phyloP scores from a whole-genome alignment of 2,797 vertebrate genomes.

The Erpetoichthys calabaricus region DNA sequence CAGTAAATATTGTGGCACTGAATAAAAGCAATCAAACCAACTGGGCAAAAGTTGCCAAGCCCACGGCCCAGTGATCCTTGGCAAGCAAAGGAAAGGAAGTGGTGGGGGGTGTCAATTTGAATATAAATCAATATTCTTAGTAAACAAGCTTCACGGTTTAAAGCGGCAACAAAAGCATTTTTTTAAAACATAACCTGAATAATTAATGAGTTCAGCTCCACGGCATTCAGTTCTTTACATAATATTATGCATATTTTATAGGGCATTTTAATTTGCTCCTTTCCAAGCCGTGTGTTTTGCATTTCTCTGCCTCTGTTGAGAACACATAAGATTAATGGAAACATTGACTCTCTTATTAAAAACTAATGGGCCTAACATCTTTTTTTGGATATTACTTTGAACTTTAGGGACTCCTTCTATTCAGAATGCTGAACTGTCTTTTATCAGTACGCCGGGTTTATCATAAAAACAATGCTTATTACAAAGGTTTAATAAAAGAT shows the following conservation, averaged over 20 bases:
- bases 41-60: too few species aligned
- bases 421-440: neutral
- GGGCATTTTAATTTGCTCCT: constrained; percentile 17
- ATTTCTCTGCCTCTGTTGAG: neutral
- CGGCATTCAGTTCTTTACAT: constrained; percentile 19
- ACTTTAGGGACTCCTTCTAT: neutral
- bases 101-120: neutral
- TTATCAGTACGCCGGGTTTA: neutral
- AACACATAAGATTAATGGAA: constrained; percentile 6
- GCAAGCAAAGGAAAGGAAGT: too few species aligned
- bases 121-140: constrained; percentile 15
- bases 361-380: constrained; percentile 6
- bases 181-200: constrained; percentile 23
- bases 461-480: constrained; percentile 5
- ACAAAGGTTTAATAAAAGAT: constrained; percentile 9
- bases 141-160: constrained; percentile 22
- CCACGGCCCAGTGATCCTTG: too few species aligned
- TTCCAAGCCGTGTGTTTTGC: constrained; percentile 1
- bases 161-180: constrained; percentile 24
- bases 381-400: neutral
- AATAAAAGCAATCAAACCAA: too few species aligned
- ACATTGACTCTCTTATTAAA: neutral
- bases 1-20: too few species aligned
- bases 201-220: constrained; percentile 25
- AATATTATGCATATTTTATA: constrained; percentile 26